These are phyloP conservation scores for Zaprionus capensis DNA, from an alignment of 1,140 invertebrate species.

Conservation along the genomic window DNA sequence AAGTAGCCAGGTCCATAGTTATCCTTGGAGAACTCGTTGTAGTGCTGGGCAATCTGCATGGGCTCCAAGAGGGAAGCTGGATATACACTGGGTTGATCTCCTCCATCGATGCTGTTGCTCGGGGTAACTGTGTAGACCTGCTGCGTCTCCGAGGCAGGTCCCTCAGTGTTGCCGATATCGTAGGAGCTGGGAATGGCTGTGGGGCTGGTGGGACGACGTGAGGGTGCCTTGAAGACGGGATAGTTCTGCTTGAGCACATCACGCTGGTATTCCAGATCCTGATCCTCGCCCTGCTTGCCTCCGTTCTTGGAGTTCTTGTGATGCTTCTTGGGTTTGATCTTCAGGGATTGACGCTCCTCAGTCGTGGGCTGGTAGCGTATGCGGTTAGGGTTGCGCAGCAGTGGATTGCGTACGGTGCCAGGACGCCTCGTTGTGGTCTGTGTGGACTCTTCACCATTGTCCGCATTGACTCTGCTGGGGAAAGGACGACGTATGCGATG, in stretches of 20 bases:
- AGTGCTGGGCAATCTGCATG: slow-evolving; percentile 83
- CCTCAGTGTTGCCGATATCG: slow-evolving; percentile 67
- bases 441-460: slow-evolving; percentile 54
- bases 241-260: slow-evolving; percentile 87
- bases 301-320: slow-evolving; percentile 59
- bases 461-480: slow-evolving; percentile 58
- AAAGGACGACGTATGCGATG: slow-evolving; percentile 75
- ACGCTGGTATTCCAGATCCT: slow-evolving; percentile 86
- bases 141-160: slow-evolving; percentile 75
- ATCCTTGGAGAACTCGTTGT: slow-evolving; percentile 79
- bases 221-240: slow-evolving; percentile 83
- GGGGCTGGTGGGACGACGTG: slow-evolving; percentile 70
- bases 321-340: slow-evolving; percentile 62
- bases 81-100: slow-evolving; percentile 54
- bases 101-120: slow-evolving; percentile 68
- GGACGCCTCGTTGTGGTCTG: slow-evolving; percentile 85
- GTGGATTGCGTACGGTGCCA: slow-evolving; percentile 69
- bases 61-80: slow-evolving; percentile 73
- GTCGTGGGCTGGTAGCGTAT: slow-evolving; percentile 79
- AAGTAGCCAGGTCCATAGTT: slow-evolving; percentile 82
- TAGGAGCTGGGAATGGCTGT: slow-evolving; percentile 80
- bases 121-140: slow-evolving; percentile 81
- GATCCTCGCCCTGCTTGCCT: slow-evolving; percentile 63
- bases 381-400: slow-evolving; percentile 83
- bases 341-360: slow-evolving; percentile 74